Evolutionary conservation across 2,797 vertebrate genomes (phyloP), one percentile per base, ranked within the genome.

Genomic region (Passerculus sandwichensis): DNA sequence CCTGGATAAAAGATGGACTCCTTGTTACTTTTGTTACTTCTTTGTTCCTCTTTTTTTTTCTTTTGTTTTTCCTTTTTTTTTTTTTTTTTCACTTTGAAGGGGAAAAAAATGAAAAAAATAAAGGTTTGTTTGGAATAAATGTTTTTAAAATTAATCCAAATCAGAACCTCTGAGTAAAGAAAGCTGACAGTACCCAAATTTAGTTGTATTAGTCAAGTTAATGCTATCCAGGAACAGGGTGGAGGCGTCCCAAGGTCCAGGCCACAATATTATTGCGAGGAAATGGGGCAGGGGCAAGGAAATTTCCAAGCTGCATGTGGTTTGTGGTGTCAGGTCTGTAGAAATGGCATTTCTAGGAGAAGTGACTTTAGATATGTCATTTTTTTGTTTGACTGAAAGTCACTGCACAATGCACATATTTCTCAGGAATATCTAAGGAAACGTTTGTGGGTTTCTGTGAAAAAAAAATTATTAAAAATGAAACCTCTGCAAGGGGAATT

Each of bases 381-480:
- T 27, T 51, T 51, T 91, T 66, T 66, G 5, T 76, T 60, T 86
- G 47, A 45, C 32, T 42, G 20, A 27, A 59, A 84, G 22, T 57
- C 32, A 32, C 13, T 7, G 11, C 23, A 38, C 13, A 64, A 5
- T 9, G 23, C 0, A 0, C 11, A 1, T 11, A 23, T 56, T 89
- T 79, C 15, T 51, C 18, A 57, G 54, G 27, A 86, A 71, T 20
- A 62, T 11, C 5, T 50, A 29, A 76, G 44, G 61, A 71, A 76
- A 70, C 0, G 0, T 16, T 50, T 69, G 47, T 77, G 54, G 10
- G 8, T 8, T 75, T 38, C 48, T 7, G 5, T 36, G 29, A 4
- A 25, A 65, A 25, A 65, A 65, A 57, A 36, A 9, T 0, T 16
- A 34, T 10, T 34, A 44, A 61, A 84, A 86, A 1, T 22, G 29